Evolutionary conservation across 2,797 vertebrate genomes (phyloP), one percentile per base, ranked within the genome.

Genomic region (Octomys mimax): DNA sequence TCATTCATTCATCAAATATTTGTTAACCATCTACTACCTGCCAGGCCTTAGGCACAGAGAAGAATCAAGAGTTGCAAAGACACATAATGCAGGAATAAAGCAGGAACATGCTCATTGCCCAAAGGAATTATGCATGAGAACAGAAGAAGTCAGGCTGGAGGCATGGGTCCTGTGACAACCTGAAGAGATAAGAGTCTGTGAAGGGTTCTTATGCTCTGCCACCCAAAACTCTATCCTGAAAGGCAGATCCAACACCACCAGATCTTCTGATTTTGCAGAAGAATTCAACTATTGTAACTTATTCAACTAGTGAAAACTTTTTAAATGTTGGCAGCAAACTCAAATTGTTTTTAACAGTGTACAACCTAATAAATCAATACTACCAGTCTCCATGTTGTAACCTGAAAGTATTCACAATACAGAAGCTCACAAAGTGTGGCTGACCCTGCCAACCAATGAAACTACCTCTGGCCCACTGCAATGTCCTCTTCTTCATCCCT

Each of bases 1-100:
- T 64, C 39, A 36, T 64, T 75, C 68, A 62, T 57, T 90, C 68
- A 94, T 59, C 86, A 96, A 64, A 59, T 46, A 81, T 86, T 89
- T 64, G 80, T 36, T 26, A 64, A 68, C 31, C 62, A 52, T 70
- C 14, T 24, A 22, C 71, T 61, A 8, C 57, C 39, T 89, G 9
- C 62, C 80, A 94, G 42, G 33, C 57, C 4, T 87, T 24, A 46
- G 57, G 59, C 42, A 31, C 11, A 33, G 79, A 85, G 61, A 54
- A 92, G 82, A 93, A 84, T 46, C 49, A 5, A 81, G 84, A 91
- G 49, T 52, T 61, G 19, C 24, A 54, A 84, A 87, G 61, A 75
- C 33, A 13, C 24, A 7, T 11, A 73, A 81, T 5, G 22, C 7
- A 28, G 31, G 54, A 87, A 42, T 22, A 80, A 71, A 79, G 70